phyloP scores from a whole-genome alignment of 2,113 vertebrate genomes.

The Fulica atra region DNA sequence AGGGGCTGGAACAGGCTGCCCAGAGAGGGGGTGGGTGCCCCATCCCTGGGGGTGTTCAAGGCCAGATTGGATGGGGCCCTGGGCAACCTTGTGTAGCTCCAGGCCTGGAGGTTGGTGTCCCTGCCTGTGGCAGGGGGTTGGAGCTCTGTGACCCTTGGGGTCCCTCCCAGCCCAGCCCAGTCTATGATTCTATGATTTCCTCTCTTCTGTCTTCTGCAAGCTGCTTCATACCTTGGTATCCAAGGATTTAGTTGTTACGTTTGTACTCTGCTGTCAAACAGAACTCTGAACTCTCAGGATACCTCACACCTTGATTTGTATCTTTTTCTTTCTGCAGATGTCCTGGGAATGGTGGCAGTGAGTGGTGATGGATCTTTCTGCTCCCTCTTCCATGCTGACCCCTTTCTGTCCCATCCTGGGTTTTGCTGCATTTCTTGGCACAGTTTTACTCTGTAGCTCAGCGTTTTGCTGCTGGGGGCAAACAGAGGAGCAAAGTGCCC shows the following conservation, averaged over 20 bases:
- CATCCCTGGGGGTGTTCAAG: too few species aligned
- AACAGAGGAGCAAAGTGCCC: not conserved
- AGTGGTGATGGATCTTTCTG: not conserved
- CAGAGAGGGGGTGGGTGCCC: too few species aligned
- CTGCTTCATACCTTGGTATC: not conserved
- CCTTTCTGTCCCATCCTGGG: not conserved
- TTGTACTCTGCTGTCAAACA: not conserved
- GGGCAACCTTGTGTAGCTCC: too few species aligned
- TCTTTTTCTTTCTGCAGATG: not conserved
- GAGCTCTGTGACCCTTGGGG: too few species aligned
- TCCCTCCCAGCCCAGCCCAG: too few species aligned
- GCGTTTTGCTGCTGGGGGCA: not conserved
- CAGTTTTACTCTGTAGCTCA: not conserved
- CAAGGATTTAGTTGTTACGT: not conserved
- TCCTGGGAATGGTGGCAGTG: not conserved
- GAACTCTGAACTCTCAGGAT: not conserved
- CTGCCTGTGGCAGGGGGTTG: too few species aligned
- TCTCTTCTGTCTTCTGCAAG: not conserved
- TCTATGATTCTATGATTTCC: not conserved
- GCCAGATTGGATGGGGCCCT: too few species aligned
- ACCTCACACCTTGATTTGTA: not conserved
- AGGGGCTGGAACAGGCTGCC: too few species aligned
- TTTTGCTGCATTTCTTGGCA: not conserved
- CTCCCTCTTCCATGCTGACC: not conserved
- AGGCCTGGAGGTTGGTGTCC: too few species aligned